These are phyloP conservation scores for Leptobrachium ailaonicum DNA, from an alignment of 2,113 vertebrate species.

Conservation along the genomic window DNA sequence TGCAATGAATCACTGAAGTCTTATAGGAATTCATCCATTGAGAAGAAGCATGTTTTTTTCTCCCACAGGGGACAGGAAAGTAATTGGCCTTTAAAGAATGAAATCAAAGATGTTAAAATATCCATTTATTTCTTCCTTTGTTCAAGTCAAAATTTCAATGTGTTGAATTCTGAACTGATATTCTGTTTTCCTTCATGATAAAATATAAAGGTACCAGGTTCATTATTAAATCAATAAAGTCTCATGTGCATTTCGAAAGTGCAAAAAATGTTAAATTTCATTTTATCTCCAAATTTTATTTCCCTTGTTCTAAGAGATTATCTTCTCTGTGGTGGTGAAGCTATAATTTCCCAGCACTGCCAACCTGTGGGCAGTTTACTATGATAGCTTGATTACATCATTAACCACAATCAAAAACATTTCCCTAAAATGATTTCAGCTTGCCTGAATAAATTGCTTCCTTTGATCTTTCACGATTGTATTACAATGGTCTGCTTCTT, in stretches of 20 bases:
- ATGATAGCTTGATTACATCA: constrained; percentile 75
- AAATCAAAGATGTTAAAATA: constrained; percentile 74
- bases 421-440: constrained; percentile 73
- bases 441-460: constrained; percentile 69
- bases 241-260: constrained; percentile 57
- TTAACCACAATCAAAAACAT: constrained; percentile 78
- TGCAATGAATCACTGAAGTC: constrained; percentile 78
- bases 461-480: constrained; percentile 74
- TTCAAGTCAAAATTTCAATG: constrained; percentile 50
- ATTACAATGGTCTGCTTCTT: constrained; percentile 71
- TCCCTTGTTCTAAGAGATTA: constrained; percentile 52
- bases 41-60: constrained; percentile 66
- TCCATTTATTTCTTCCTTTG: constrained; percentile 60
- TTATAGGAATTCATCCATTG: constrained; percentile 78
- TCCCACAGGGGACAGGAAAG: constrained; percentile 72
- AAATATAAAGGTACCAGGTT: constrained; percentile 50
- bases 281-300: constrained; percentile 45
- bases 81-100: constrained; percentile 79
- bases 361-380: constrained; percentile 68
- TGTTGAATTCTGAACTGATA: constrained; percentile 52
- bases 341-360: constrained; percentile 59
- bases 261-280: constrained; percentile 54
- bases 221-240: constrained; percentile 62
- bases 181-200: constrained; percentile 54
- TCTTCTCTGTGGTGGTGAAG: constrained; percentile 58